Percentiles rank a stretch among this genome's conserved stretches.
Evolutionary conservation across 2,888 invertebrate species (phyloP).

Genomic region (Baronia brevicornis): DNA sequence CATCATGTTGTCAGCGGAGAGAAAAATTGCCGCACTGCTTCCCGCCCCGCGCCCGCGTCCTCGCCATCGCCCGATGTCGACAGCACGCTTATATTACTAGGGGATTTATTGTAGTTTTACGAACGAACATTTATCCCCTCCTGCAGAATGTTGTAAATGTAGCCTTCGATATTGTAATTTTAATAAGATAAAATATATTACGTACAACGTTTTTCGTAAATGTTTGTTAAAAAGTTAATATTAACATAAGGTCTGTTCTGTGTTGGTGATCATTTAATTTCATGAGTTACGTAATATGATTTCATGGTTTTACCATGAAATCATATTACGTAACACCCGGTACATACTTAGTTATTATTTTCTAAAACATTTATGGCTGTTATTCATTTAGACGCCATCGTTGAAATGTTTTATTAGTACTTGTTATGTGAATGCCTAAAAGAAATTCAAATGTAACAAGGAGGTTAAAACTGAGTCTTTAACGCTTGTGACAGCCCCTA

Average conservation of each 20-base stretch:
- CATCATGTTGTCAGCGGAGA: constrained; percentile 75
- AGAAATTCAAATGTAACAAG: constrained; percentile 30
- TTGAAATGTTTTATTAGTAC: constrained; percentile 1
- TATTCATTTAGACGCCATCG: too few species aligned
- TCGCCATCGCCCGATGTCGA: constrained; percentile 42
- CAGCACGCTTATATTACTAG: constrained; percentile 68
- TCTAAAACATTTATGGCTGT: too few species aligned
- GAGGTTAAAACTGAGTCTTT: constrained; percentile 38
- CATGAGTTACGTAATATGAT: too few species aligned
- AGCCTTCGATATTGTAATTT: constrained; percentile 11
- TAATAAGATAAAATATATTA: constrained; percentile 9
- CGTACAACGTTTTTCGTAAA: too few species aligned
- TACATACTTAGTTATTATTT: too few species aligned
- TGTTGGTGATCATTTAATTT: too few species aligned
- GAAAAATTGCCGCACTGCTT: constrained; percentile 69
- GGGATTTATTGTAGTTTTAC: constrained; percentile 67
- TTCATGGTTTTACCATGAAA: neutral
- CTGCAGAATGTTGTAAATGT: constrained; percentile 26
- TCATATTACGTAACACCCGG: too few species aligned
- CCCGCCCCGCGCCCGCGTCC: constrained; percentile 28
- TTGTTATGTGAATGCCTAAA: constrained; percentile 9
- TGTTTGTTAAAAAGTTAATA: too few species aligned
- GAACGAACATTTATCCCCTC: constrained; percentile 58
- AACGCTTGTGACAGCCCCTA: constrained; percentile 43
- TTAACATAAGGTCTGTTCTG: too few species aligned